These are phyloP conservation scores for Pelochelys cantorii DNA, from an alignment of 2,797 vertebrate species.

Conservation along the genomic window DNA sequence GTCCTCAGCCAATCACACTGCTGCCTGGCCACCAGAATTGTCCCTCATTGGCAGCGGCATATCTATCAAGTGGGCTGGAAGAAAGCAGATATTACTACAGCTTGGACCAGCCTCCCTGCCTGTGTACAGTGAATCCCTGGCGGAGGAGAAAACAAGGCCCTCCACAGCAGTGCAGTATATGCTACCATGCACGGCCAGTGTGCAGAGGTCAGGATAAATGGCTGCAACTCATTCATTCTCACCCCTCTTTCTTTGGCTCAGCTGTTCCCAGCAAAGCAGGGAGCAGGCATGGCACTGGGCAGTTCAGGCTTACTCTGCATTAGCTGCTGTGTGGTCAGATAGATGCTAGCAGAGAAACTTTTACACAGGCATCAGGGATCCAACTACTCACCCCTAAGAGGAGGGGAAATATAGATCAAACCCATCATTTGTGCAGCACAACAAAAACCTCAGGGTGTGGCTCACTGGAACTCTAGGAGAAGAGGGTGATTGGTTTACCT, in stretches of 20 bases:
- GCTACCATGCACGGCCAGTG: background rate
- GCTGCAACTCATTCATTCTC: background rate
- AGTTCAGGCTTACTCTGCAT: background rate
- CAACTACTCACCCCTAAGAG: background rate
- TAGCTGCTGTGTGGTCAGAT: background rate
- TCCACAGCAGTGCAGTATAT: background rate
- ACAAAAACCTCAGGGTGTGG: background rate
- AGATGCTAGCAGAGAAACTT: background rate
- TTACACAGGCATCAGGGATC: background rate
- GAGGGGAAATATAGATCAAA: background rate
- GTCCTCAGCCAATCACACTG: background rate
- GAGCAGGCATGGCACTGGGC: fast-evolving
- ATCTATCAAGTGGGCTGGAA: background rate
- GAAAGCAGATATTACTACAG: background rate
- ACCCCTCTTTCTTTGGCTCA: background rate
- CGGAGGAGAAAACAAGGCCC: background rate
- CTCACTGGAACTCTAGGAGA: background rate
- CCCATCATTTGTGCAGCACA: background rate
- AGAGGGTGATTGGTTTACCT: background rate
- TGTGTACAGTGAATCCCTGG: background rate
- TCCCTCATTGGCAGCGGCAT: background rate
- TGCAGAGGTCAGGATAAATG: fast-evolving
- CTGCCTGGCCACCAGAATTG: background rate
- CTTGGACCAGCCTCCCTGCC: background rate
- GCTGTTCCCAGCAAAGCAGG: background rate